Base-by-base conservation (phyloP, 2,888 invertebrate genomes). In the Drepana falcataria region DNA sequence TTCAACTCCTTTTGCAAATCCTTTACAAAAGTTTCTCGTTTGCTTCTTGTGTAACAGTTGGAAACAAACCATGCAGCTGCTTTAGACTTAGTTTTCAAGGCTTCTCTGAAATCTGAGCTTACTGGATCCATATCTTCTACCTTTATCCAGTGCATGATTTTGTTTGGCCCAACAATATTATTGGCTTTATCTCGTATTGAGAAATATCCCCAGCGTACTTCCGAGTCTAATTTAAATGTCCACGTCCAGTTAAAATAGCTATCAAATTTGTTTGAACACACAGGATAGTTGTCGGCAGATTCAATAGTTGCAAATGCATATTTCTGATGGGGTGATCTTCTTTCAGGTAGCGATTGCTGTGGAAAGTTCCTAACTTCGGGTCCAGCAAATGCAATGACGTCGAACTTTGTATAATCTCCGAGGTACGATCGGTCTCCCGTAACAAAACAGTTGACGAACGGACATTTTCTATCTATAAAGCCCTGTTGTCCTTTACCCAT, bases 241-340 rank as follows among this genome's bases (percentile, higher is more conserved):
- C 81, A 81, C 0, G 85, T 85, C 85, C 85, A 85, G 54, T 87
- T 86, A 52, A 85, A 86, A 55, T 69, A 82, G 2, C 62, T 60
- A 48, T 88, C 68, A 2, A 77, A 77, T 9, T 51, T 55, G 3
- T 61, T 48, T 4, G 67, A 59, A 47, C 79, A 80, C 0, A 73
- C 54, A 0, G 79, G 77, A 57, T 83, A 83, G 51, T 79, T 65
- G 2, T 71, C 66, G 4, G 84, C 57, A 2, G 87, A 83, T 59
- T 87, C 87, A 56, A 79, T 80, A 9, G 69, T 73, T 4, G 73
- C 79, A 53, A 80, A 85, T 2, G 78, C 77, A 56, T 75, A 86
- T 49, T 85, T 86, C 57, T 86, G 86, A 33, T 69, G 68, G 0
- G 62, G 55, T 0, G 71, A 70, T 51, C 84, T 69, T 4, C 51